Base-by-base conservation (phyloP, 2,888 invertebrate genomes). In the Herminia tarsipennalis region DNA sequence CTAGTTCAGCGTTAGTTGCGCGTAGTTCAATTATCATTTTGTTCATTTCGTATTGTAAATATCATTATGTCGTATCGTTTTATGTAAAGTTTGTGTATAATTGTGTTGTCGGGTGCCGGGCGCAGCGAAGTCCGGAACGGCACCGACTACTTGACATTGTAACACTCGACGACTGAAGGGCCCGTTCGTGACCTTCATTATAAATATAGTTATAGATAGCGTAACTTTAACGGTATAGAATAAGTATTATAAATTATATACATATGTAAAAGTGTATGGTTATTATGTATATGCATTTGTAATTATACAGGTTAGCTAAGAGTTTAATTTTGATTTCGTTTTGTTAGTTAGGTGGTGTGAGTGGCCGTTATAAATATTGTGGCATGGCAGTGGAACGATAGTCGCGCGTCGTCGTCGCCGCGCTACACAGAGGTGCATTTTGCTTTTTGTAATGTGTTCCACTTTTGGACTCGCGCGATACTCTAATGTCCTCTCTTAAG, bases 241-340 rank as follows among this genome's bases (percentile, higher is more conserved):
- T 70, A 66, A 61, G 62, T 66, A 53, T 64, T 61, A 68, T 67
- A 71, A 69, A 67, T 66, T 81, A 81, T 86, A 86, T 84, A 87
- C 78, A 84, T 86, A 86, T 85, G 83, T 88, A 83, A 84, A 84
- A 83, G 83, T 83, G 83, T 87, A 86, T 80, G 81, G 81, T 82
- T 78, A 86, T 79, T 79, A 81, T 85, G 81, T 87, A 86, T 88
- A 88, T 88, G 88, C 89, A 89, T 90, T 90, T 89, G 89, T 90
- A 89, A 90, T 85, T 86, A 86, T 88, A 88, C 83, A 83, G 83
- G 77, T 80, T 86, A 88, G 84, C 62, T 83, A 87, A 82, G 84
- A 72, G 64, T 78, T 83, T 73, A 66, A 80, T 67, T 86, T 88
- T 84, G 75, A 72, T 80, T 82, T 75, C 80, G 74, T 80, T 81